These are phyloP conservation scores for Spodoptera litura DNA, from an alignment of 1,140 invertebrate species.

Conservation along the genomic window DNA sequence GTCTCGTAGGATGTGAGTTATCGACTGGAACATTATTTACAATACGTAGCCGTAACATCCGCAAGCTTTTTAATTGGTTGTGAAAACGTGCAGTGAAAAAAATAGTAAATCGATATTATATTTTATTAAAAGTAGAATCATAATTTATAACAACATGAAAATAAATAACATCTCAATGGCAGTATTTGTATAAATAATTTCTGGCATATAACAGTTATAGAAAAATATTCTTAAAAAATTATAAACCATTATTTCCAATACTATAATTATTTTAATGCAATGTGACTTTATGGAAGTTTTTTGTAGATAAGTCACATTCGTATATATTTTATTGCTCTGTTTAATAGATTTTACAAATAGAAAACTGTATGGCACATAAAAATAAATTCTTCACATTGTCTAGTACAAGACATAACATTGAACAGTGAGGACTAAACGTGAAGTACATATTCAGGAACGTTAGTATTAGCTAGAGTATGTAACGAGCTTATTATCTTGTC, in stretches of 20 bases:
- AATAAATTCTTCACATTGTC: conserved; percentile 48
- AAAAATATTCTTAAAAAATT: conserved; percentile 29
- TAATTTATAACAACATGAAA: conserved; percentile 47
- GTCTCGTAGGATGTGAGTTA: conserved; percentile 3
- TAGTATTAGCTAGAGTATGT: not conserved
- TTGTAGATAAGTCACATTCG: not conserved
- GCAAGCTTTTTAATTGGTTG: not conserved
- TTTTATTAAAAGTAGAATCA: conserved; percentile 49
- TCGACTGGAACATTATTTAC: conserved; percentile 23
- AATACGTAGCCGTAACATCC: not conserved
- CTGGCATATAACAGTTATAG: conserved; percentile 10
- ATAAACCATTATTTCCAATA: conserved; percentile 23
- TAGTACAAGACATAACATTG: conserved; percentile 25
- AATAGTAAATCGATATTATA: conserved; percentile 27
- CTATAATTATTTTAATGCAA: not conserved
- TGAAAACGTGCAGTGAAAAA: conserved; percentile 13
- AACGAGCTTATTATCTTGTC: not conserved
- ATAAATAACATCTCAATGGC: conserved; percentile 51
- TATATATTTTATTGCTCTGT: not conserved
- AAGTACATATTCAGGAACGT: conserved; percentile 33
- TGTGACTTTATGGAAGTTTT: not conserved
- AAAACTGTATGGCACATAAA: conserved; percentile 57
- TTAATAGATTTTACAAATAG: conserved; percentile 7
- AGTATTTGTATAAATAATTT: conserved; percentile 42
- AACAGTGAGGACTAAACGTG: not conserved